Evolutionary conservation across 2,797 vertebrate genomes (phyloP).

Genomic region (Poeciliopsis infans): DNA sequence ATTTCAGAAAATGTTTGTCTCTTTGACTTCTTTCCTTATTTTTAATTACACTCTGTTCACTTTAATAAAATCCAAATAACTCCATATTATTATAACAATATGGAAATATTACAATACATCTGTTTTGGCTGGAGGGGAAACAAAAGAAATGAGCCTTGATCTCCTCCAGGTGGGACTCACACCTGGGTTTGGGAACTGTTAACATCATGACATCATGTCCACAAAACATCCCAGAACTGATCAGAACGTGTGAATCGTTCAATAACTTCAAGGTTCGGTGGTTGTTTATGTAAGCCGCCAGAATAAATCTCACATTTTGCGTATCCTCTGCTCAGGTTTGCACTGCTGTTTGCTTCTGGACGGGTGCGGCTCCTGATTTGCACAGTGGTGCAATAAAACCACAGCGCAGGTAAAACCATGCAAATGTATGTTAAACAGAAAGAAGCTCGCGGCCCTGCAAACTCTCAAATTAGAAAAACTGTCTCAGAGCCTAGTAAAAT

Average conservation of each 20-base stretch:
- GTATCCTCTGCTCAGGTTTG: background rate
- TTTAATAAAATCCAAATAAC: background rate
- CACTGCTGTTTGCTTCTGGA: background rate
- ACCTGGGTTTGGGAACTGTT: background rate
- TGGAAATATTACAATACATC: background rate
- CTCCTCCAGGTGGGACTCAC: background rate
- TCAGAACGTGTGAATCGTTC: background rate
- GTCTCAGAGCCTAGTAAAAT: slow-evolving; percentile 29
- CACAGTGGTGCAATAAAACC: slow-evolving; percentile 40
- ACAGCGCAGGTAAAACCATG: slow-evolving; percentile 37
- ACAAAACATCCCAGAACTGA: background rate
- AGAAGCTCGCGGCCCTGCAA: slow-evolving; percentile 16
- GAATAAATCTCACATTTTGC: background rate
- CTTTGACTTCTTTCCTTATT: background rate
- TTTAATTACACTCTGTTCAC: background rate
- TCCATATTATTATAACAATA: background rate
- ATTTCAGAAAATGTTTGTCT: background rate
- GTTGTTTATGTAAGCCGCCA: background rate
- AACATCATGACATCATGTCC: background rate
- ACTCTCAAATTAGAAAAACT: slow-evolving; percentile 4
- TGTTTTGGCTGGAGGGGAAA: background rate
- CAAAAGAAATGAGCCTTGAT: background rate
- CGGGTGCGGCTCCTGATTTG: slow-evolving; percentile 56
- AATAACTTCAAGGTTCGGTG: background rate
- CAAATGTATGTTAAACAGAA: slow-evolving; percentile 44